Evolutionary conservation across 2,888 invertebrate genomes (phyloP), one percentile per base, ranked within the genome.

Genomic region (Diloba caeruleocephala): DNA sequence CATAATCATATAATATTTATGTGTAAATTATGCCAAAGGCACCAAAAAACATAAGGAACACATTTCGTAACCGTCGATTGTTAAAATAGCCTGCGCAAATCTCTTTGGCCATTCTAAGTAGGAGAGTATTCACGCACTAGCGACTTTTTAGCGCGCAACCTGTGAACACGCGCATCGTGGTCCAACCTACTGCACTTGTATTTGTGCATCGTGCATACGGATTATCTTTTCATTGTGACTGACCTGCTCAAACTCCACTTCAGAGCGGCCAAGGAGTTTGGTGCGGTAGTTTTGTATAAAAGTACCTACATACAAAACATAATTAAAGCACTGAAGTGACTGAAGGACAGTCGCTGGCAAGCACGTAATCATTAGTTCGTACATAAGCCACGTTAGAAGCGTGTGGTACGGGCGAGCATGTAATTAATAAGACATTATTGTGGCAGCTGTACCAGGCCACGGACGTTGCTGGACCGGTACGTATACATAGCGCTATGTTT

Each of bases 371-470:
- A 55, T 58, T 43, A 38, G 51, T 54, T 62, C 63, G 41, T 50
- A 57, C 42, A 54, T 58, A 54, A 52, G 36, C 53, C 59, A 63
- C 67, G 52, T 67, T 67, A 58, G 54, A 49, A 66, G 43, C 55
- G 66, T 62, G 62, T 45, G 52, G 34, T 62, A 52, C 57, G 57
- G 46, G 34, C 54, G 51, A 64, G 70, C 79, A 87, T 88, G 84
- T 87, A 74, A 92, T 91, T 90, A 92, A 92, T 90, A 74, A 78
- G 74, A 79, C 78, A 80, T 92, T 92, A 79, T 92, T 93, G 87
- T 90, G 92, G 88, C 92, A 93, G 93, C 90, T 92, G 76, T 93
- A 92, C 93, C 93, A 91, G 85, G 90, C 92, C 84, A 93, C 93
- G 92, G 93, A 92, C 79, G 78, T 85, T 58, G 85, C 87, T 81